Base-by-base conservation (phyloP, 2,797 vertebrate genomes). In the Arvicola amphibius region DNA sequence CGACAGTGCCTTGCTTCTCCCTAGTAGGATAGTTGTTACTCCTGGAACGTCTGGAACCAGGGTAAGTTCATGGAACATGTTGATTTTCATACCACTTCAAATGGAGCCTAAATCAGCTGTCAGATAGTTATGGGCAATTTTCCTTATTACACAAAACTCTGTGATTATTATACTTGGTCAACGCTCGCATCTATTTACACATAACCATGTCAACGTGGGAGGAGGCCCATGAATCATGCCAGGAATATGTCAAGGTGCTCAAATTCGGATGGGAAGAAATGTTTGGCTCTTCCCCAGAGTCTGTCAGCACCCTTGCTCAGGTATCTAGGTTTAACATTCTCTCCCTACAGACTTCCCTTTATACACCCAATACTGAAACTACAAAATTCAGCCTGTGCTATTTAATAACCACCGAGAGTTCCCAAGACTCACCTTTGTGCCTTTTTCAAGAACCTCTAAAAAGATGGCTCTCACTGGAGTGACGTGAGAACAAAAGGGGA, bases 1-100 rank as follows among this genome's bases (percentile, higher is more conserved):
- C 27, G 29, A 87, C 92, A 86, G 29, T 74, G 14, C 16, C 32
- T 90, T 37, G 48, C 65, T 91, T 97, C 46, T 94, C 89, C 90
- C 61, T 77, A 46, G 32, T 6, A 83, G 56, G 78, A 87, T 69
- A 71, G 56, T 37, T 96, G 85, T 96, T 86, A 29, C 81, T 92
- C 81, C 92, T 81, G 90, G 93, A 94, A 86, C 90, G 51, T 96
- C 90, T 96, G 96, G 92, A 27, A 43, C 81, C 92, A 96, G 51
- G 51, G 32, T 92, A 95, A 85, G 86, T 95, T 96, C 88, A 94
- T 84, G 86, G 83, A 97, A 96, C 79, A 91, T 97, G 96, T 92
- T 97, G 96, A 91, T 96, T 97, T 97, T 97, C 83, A 97, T 97
- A 97, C 92, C 94, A 96, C 92, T 97, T 97, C 94, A 98, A 97